These are phyloP conservation scores for Neolamprologus ventralis DNA, from an alignment of 2,113 vertebrate species.

Conservation along the genomic window DNA sequence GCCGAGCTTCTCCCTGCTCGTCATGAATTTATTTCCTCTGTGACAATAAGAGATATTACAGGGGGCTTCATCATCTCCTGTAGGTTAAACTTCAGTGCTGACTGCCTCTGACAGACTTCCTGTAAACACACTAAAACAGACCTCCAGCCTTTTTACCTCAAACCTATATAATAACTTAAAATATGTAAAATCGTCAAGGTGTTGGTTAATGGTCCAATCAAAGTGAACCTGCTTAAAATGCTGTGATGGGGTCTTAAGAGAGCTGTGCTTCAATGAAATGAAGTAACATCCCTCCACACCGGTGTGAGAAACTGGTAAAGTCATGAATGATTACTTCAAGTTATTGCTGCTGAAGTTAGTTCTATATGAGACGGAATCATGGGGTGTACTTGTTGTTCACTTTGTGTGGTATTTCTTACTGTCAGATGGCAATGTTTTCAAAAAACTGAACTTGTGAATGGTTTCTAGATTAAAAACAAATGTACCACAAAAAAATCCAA, in stretches of 20 bases:
- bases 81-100: background rate
- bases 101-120: background rate
- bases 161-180: background rate
- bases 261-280: background rate
- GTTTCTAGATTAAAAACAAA: background rate
- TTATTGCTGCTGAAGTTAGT: background rate
- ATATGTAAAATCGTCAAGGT: background rate
- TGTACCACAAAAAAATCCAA: background rate
- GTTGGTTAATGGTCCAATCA: background rate
- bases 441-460: background rate
- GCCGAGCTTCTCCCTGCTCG: background rate
- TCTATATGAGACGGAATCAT: background rate
- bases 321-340: background rate
- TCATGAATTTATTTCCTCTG: background rate
- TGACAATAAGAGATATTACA: background rate
- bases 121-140: background rate
- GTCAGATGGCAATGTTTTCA: background rate
- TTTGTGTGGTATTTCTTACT: background rate
- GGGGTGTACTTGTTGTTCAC: background rate
- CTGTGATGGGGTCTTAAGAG: background rate
- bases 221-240: background rate
- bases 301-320: background rate
- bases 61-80: background rate
- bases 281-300: background rate
- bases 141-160: background rate